Evolutionary conservation across 2,888 invertebrate genomes (phyloP).

Genomic region (Kryphioiulus occultus): DNA sequence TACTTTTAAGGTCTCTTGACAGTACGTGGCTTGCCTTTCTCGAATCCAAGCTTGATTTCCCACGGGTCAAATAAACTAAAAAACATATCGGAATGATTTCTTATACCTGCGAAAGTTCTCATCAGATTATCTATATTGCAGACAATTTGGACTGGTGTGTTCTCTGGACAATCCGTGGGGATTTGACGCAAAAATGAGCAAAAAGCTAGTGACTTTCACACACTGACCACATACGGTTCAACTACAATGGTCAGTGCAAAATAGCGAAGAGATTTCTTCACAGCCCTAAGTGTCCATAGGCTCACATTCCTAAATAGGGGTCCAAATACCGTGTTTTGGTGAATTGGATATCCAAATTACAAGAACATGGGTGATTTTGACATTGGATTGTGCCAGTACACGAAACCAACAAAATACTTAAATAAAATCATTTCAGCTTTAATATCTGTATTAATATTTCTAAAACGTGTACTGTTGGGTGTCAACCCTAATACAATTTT

Average conservation of each 20-base stretch:
- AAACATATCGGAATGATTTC: slow-evolving; percentile 18
- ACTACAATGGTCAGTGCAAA: neutral
- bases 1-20: neutral
- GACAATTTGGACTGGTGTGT: neutral
- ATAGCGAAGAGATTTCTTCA: neutral
- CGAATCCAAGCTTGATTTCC: neutral
- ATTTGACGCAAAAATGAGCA: neutral
- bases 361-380: no score
- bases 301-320: no score
- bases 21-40: neutral
- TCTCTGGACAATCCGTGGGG: neutral
- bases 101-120: neutral
- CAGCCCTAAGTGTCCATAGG: no score
- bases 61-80: neutral
- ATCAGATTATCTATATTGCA: slow-evolving; percentile 28
- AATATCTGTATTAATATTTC: no score
- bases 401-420: no score
- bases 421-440: no score
- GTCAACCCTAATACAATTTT: no score
- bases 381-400: no score
- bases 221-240: neutral
- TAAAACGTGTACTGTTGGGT: no score
- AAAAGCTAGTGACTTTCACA: neutral
- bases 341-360: no score
- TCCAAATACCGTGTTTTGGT: no score